Evolutionary conservation across 2,888 invertebrate species (phyloP).

Genomic region (Hypselothyrea guttata): DNA sequence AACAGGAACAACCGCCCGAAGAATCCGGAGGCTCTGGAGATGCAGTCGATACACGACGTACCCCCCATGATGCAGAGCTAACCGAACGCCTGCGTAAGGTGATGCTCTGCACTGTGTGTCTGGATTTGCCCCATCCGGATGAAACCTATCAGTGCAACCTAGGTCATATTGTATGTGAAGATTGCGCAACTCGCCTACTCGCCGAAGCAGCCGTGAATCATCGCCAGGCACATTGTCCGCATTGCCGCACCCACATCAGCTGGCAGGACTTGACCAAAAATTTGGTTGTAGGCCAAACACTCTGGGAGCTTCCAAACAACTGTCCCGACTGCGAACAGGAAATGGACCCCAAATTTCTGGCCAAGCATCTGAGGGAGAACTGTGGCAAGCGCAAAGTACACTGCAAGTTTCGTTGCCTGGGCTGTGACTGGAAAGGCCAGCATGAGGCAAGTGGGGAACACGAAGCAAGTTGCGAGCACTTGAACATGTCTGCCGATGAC

Average conservation of each 20-base stretch:
- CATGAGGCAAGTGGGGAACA: conserved; percentile 10
- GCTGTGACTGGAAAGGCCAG: conserved; percentile 39
- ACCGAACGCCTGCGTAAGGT: conserved; percentile 37
- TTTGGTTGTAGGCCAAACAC: conserved; percentile 24
- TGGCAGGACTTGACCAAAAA: conserved; percentile 23
- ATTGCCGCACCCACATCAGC: conserved; percentile 36
- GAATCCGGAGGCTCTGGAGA: neutral
- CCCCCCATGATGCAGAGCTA: conserved; percentile 14
- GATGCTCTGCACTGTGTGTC: conserved; percentile 46
- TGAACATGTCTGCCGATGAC: conserved; percentile 11
- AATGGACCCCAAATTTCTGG: conserved; percentile 17
- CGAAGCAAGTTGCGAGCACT: conserved; percentile 11
- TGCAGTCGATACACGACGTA: neutral
- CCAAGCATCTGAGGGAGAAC: conserved; percentile 18
- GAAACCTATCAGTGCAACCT: conserved; percentile 39
- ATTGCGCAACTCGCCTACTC: conserved; percentile 38
- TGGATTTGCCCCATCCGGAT: conserved; percentile 44
- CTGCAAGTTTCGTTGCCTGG: conserved; percentile 35
- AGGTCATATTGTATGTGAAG: conserved; percentile 49
- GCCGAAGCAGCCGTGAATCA: conserved; percentile 26
- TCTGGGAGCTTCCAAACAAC: conserved; percentile 37
- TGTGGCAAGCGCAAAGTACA: conserved; percentile 30
- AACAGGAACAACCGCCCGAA: neutral
- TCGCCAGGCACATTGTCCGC: conserved; percentile 27
- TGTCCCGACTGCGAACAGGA: conserved; percentile 28